phyloP scores from a whole-genome alignment of 1,140 invertebrate species.

The Asobara japonica region DNA sequence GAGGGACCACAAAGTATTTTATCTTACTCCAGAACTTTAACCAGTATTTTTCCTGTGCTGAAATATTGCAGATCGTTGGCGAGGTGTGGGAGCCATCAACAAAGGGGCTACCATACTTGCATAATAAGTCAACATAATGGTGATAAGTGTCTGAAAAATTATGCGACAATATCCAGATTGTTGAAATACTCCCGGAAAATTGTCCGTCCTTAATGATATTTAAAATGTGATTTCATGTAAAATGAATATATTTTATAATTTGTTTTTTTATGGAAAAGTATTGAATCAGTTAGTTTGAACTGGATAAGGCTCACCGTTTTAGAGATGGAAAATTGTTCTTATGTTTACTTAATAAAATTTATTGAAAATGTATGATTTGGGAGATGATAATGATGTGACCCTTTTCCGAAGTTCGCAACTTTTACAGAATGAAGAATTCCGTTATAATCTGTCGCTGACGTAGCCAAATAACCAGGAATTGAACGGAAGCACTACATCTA shows the following conservation, averaged over 20 bases:
- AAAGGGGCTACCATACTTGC: conserved; percentile 45
- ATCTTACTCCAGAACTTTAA: conserved; percentile 17
- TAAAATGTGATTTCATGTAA: not conserved
- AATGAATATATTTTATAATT: not conserved
- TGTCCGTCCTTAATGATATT: conserved; percentile 8
- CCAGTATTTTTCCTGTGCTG: conserved; percentile 22
- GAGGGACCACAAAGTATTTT: conserved; percentile 28
- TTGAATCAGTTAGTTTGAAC: too few relatives aligned
- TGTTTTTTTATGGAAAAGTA: too few relatives aligned
- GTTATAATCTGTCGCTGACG: too few relatives aligned
- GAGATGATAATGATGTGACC: too few relatives aligned
- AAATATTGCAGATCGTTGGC: conserved; percentile 42
- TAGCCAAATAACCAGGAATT: too few relatives aligned
- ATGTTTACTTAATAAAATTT: too few relatives aligned
- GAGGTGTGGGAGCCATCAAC: conserved; percentile 41
- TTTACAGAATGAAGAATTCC: too few relatives aligned
- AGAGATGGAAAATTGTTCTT: too few relatives aligned
- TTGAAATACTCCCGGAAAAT: not conserved
- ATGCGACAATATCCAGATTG: not conserved
- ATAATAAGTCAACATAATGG: conserved; percentile 29
- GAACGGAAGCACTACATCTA: too few relatives aligned
- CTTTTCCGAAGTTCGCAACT: too few relatives aligned
- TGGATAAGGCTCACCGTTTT: too few relatives aligned
- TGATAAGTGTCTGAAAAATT: not conserved
- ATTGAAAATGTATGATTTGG: too few relatives aligned